Conservation (phyloP, 2,888 invertebrate species). For the Acronicta aceris region DNA sequence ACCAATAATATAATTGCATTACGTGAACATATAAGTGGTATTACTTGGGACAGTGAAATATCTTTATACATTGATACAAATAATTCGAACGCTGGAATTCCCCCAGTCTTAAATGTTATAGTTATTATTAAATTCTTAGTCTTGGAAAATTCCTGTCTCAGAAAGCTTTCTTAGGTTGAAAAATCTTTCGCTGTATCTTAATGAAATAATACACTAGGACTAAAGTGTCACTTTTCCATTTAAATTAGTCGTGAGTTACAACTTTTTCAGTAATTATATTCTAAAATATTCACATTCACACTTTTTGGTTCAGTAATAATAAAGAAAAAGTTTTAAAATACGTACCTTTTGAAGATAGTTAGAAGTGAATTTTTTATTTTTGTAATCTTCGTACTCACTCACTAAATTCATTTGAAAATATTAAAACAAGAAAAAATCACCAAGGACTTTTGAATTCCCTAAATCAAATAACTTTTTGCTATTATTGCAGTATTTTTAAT, state of each 20-base stretch:
- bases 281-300: conserved; percentile 42
- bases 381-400: not conserved
- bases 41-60: not conserved
- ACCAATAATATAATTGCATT: not conserved
- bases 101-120: not conserved
- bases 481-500: no score
- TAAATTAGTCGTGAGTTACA: conserved; percentile 44
- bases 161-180: conserved; percentile 14
- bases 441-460: no score
- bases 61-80: not conserved
- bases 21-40: not conserved
- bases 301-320: conserved; percentile 53
- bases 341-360: conserved; percentile 31
- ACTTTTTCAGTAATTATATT: conserved; percentile 45
- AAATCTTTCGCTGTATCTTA: not conserved
- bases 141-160: not conserved
- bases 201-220: conserved; percentile 18
- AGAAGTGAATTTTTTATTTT: conserved; percentile 34
- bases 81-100: not conserved
- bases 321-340: conserved; percentile 51
- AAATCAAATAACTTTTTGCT: no score
- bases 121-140: not conserved
- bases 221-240: conserved; percentile 47
- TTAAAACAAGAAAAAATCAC: no score
- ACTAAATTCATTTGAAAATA: no score